These are phyloP conservation scores for Mus caroli DNA, from an alignment of 2,797 vertebrate species.

Conservation along the genomic window DNA sequence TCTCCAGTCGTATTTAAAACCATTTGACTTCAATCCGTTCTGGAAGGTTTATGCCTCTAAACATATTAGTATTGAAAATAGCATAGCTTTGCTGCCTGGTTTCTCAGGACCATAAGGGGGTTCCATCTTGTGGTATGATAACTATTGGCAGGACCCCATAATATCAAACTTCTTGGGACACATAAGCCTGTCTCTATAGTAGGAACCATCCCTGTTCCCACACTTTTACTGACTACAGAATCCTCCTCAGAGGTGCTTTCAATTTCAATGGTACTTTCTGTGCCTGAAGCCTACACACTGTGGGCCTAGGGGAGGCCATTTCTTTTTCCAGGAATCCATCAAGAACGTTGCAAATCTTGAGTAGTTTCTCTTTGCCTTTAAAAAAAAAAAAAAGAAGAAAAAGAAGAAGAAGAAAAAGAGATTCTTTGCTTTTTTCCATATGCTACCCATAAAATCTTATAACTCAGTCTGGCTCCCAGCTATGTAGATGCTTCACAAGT, in stretches of 20 bases:
- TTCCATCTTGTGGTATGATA: neutral
- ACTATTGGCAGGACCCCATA: neutral
- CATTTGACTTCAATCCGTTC: constrained; percentile 49
- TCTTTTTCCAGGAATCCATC: neutral
- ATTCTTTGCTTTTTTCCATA: neutral
- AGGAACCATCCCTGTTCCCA: neutral
- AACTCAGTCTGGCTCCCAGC: neutral
- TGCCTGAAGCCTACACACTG: neutral
- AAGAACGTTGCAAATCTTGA: neutral
- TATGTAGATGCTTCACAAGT: neutral
- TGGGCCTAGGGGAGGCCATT: neutral
- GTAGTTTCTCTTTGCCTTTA: constrained; percentile 28
- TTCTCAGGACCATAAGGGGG: neutral
- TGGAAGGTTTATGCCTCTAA: neutral
- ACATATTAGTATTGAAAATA: constrained; percentile 1
- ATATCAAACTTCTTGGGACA: neutral
- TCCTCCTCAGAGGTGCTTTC: neutral
- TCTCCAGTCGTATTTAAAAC: constrained; percentile 16
- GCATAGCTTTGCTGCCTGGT: constrained; percentile 2
- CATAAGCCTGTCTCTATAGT: constrained; percentile 28
- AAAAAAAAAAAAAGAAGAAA: too few relatives aligned
- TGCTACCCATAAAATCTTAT: neutral
- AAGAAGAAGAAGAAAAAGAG: neutral
- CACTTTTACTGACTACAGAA: neutral
- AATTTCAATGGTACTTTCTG: neutral